phyloP scores from a whole-genome alignment of 2,797 vertebrate genomes.

The Cyclopterus lumpus region DNA sequence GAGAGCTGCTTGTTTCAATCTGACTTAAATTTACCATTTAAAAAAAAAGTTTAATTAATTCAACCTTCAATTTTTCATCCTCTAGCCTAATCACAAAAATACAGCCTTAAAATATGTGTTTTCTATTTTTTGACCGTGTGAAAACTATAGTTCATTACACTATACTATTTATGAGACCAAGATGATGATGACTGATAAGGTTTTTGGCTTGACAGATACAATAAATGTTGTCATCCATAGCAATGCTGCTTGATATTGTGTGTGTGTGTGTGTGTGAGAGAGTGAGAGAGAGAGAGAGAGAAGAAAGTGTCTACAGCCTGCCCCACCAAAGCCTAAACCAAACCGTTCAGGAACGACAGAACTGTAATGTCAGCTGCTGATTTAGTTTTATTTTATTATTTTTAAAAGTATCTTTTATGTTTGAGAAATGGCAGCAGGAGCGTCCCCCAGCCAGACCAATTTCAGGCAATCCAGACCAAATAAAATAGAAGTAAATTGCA shows the following conservation, averaged over 20 bases:
- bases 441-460: constrained; percentile 32
- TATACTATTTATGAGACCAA: background rate
- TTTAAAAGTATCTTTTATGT: constrained; percentile 39
- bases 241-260: too few relatives aligned
- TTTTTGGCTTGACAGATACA: background rate
- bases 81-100: background rate
- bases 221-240: constrained; percentile 13
- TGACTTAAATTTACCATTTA: background rate
- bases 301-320: constrained; percentile 30
- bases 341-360: background rate
- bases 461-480: constrained; percentile 45
- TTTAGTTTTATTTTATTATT: constrained; percentile 41
- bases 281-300: constrained; percentile 25
- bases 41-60: too few relatives aligned
- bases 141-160: background rate
- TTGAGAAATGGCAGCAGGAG: constrained; percentile 36
- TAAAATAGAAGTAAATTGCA: constrained; percentile 50
- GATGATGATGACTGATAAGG: background rate
- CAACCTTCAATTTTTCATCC: background rate
- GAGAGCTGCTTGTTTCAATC: background rate
- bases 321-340: constrained; percentile 19
- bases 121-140: background rate
- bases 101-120: background rate
- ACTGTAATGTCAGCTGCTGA: constrained; percentile 17
- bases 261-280: constrained; percentile 27